phyloP scores from a whole-genome alignment of 2,797 vertebrate genomes.

The Propithecus deckenii region DNA sequence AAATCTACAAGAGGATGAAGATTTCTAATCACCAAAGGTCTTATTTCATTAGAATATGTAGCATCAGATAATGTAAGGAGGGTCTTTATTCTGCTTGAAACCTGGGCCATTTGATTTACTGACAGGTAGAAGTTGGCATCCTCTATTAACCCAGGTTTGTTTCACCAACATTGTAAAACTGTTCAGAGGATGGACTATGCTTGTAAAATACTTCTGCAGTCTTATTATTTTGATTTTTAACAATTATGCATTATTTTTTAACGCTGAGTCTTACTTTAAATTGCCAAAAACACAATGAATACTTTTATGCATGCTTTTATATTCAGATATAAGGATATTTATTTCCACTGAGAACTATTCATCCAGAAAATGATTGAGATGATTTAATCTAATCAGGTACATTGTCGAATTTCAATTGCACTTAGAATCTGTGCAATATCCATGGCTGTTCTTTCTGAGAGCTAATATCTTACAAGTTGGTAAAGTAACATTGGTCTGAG shows the following conservation, averaged over 20 bases:
- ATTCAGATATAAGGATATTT: background rate
- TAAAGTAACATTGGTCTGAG: background rate
- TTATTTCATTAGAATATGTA: background rate
- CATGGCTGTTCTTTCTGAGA: background rate
- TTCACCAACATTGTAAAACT: background rate
- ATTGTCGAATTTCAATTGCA: background rate
- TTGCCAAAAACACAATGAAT: background rate
- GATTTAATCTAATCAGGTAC: background rate
- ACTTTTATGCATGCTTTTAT: background rate
- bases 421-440: background rate
- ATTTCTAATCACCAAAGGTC: background rate
- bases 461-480: background rate
- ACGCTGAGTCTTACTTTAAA: background rate
- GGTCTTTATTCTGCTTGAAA: background rate
- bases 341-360: slow-evolving; percentile 14
- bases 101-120: background rate
- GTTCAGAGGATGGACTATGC: background rate
- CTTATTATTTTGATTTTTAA: background rate
- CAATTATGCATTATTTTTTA: background rate
- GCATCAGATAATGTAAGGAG: background rate
- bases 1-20: background rate
- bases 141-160: background rate
- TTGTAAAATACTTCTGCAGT: background rate
- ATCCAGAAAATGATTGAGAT: background rate
- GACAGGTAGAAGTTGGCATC: background rate